Evolutionary conservation across 2,888 invertebrate species (phyloP), one percentile per base, ranked within the genome.

Genomic region (Hydriomena furcata): DNA sequence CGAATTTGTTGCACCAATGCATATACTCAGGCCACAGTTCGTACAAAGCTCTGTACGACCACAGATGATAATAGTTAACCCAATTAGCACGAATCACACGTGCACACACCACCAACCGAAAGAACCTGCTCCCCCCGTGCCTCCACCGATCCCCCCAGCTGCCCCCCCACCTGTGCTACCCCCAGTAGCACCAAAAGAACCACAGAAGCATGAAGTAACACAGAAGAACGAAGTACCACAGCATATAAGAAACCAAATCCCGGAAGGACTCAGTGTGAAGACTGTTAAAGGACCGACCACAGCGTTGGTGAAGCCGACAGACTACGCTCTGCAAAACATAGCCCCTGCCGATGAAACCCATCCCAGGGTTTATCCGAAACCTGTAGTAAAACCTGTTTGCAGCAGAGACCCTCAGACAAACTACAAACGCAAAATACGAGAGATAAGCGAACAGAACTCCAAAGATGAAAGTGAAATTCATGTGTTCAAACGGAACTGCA

Each of bases 61-160:
- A 12, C 75, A 70, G 44, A 58, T 70, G 24, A 58, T 74, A 28
- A 67, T 73, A 13, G 66, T 76, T 7, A 65, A 68, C 11, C 73
- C 73, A 0, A 65, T 74, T 23, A n/a, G n/a, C n/a, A 10, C 31
- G 8, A 40, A 28, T n/a, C 66, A 50, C 62, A 55, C 45, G n/a
- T 30, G 35, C 20, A 21, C 8, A 21, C 34, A 28, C 8, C 31
- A 37, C 8, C 30, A 24, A 17, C 2, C 4, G 4, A 44, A 44
- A 30, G 36, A 36, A 23, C 13, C 23, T 12, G 24, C 17, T 1
- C 4, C 7, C 25, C 10, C 8, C 7, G 10, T 6, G n/a, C 1
- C 11, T n/a, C n/a, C n/a, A n/a, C n/a, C n/a, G n/a, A n/a, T n/a
- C n/a, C n/a, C n/a, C n/a, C n/a, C n/a, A n/a, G n/a, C n/a, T n/a